phyloP scores from a whole-genome alignment of 2,888 invertebrate genomes.

The Tipula vernalis region DNA sequence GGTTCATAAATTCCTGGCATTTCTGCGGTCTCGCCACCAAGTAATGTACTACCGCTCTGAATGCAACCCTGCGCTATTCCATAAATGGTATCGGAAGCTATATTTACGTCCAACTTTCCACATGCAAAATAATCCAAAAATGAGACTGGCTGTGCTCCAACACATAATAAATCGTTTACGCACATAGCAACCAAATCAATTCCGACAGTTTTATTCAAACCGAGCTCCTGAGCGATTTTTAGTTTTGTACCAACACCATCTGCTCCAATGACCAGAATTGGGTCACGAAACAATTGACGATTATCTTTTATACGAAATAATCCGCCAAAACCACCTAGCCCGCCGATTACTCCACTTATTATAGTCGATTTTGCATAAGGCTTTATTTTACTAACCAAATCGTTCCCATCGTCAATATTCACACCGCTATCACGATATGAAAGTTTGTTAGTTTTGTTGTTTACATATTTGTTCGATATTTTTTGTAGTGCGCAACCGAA shows the following conservation, averaged over 20 bases:
- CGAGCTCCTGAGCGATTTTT: slow-evolving; percentile 72
- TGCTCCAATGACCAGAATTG: slow-evolving; percentile 84
- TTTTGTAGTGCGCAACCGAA: not conserved
- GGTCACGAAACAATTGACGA: slow-evolving; percentile 44
- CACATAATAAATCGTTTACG: slow-evolving; percentile 91
- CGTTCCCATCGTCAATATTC: slow-evolving; percentile 85
- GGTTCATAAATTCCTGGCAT: slow-evolving; percentile 85
- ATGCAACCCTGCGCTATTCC: slow-evolving; percentile 78
- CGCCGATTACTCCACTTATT: slow-evolving; percentile 64
- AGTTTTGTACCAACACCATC: slow-evolving; percentile 99
- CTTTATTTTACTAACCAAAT: slow-evolving; percentile 70
- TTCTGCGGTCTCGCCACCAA: slow-evolving; percentile 94
- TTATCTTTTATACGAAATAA: slow-evolving; percentile 68
- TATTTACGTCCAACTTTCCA: slow-evolving; percentile 58
- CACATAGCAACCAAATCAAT: slow-evolving; percentile 98
- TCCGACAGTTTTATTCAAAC: slow-evolving; percentile 70
- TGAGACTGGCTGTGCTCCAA: slow-evolving; percentile 90
- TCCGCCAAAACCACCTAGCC: slow-evolving; percentile 88
- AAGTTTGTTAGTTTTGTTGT: slow-evolving; percentile 26
- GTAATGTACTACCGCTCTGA: slow-evolving; percentile 69
- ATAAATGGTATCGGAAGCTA: slow-evolving; percentile 55
- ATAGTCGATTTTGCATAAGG: slow-evolving; percentile 67
- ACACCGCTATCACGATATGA: slow-evolving; percentile 89
- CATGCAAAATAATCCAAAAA: slow-evolving; percentile 93
- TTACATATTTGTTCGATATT: not conserved